Evolutionary conservation across 92 coral and sea anemone species (phyloP), one percentile per base, ranked within the genome.

Genomic region (Umimayanthus kanabou): DNA sequence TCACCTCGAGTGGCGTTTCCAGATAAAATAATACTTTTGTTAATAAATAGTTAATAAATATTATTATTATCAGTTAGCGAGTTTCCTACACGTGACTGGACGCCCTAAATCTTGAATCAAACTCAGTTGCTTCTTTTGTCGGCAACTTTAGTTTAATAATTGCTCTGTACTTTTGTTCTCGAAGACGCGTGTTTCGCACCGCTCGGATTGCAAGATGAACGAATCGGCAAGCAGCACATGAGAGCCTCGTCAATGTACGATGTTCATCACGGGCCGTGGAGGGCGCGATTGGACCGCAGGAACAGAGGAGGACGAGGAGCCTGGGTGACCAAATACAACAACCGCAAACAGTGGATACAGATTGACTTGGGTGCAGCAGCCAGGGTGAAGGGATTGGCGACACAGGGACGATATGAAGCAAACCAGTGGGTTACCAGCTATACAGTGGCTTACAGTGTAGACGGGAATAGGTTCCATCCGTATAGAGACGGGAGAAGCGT

Each of bases 141-240:
- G 4, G 58, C 20, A 13, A 53, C 58, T 53, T 16, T 18, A 14
- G 20, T 2, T 53, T 53, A 53, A 13, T 0, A 53, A 11, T 53
- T 10, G 18, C 3, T 53, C 20, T 53, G 0, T 57, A 37, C 39
- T 1, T 80, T 57, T 80, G 72, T 20, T 5, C 73, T 73, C 20
- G 0, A n/a, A 94, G 96, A 85, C 7, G 76, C 73, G 14, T 92
- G 93, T 71, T 85, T 85, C 29, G 88, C 84, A 13, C 84, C 93
- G 14, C 93, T 91, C 53, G 96, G 94, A 71, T 85, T 92, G 88
- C 85, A 94, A 88, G 91, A 90, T 73, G 90, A 91, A 30, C 94
- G 91, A 69, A 83, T 94, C 20, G 77, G 83, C 30, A 89, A 92
- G 49, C 61, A 85, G 45, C 90, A 93, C 49, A 65, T 90, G 49